phyloP scores from a whole-genome alignment of 2,797 vertebrate species.

The Myiotriccus ornatus region DNA sequence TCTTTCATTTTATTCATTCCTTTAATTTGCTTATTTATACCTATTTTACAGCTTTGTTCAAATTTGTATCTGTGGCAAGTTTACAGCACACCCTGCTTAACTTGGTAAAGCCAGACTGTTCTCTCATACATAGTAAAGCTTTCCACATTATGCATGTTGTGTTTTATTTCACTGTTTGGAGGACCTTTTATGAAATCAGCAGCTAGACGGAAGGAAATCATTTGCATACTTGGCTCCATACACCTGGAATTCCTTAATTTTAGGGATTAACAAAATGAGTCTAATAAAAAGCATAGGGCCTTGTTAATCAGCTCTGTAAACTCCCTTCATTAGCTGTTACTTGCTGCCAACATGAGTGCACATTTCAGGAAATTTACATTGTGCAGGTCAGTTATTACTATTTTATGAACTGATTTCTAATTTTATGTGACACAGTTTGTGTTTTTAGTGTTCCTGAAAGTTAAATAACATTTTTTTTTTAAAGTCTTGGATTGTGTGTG shows the following conservation, averaged over 20 bases:
- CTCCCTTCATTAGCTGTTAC: constrained; percentile 75
- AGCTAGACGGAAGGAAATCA: constrained; percentile 76
- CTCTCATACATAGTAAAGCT: constrained; percentile 64
- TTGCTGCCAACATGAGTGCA: constrained; percentile 57
- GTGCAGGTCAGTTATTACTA: constrained; percentile 70
- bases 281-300: constrained; percentile 78
- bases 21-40: constrained; percentile 52
- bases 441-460: constrained; percentile 69
- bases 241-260: constrained; percentile 83
- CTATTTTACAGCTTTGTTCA: constrained; percentile 72
- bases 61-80: constrained; percentile 72
- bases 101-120: constrained; percentile 70
- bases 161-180: constrained; percentile 75
- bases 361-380: constrained; percentile 73
- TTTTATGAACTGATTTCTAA: constrained; percentile 77
- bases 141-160: constrained; percentile 57
- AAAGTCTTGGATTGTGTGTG: neutral
- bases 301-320: constrained; percentile 79
- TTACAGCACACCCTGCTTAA: constrained; percentile 63
- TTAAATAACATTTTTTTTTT: constrained; percentile 51
- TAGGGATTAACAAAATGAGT: constrained; percentile 79
- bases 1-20: neutral
- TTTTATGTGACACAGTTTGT: constrained; percentile 74
- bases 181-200: constrained; percentile 76
- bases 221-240: constrained; percentile 81